Percentiles rank a stretch among this genome's conserved stretches.
phyloP scores from a whole-genome alignment of 2,888 invertebrate species.

The Steinernema scapterisci region DNA sequence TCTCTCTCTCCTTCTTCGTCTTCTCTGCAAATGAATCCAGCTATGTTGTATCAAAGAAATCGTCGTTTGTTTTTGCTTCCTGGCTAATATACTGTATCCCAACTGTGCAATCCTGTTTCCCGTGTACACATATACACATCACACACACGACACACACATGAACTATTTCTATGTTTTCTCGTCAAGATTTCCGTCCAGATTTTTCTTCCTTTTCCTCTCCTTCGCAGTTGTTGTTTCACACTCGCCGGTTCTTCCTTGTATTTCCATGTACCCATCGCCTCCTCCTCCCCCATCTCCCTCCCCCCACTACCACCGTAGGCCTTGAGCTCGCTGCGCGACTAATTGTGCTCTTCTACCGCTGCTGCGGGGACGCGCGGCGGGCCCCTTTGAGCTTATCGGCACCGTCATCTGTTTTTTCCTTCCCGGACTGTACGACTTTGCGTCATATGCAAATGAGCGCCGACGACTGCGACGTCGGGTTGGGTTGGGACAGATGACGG shows the following conservation, averaged over 20 bases:
- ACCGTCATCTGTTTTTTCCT: conserved; percentile 29
- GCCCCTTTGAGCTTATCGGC: conserved; percentile 31
- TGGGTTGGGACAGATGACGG: conserved; percentile 20
- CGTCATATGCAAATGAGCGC: conserved; percentile 26
- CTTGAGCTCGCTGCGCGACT: not conserved
- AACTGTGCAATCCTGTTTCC: conserved; percentile 3
- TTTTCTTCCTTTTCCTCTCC: not conserved
- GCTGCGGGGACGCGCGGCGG: too few relatives aligned
- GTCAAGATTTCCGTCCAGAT: not conserved
- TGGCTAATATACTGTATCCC: conserved; percentile 30
- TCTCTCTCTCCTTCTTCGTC: not conserved
- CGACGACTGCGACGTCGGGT: conserved; percentile 1
- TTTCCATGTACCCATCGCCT: not conserved
- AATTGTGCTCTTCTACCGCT: conserved; percentile 27
- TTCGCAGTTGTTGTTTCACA: not conserved
- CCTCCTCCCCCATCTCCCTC: not conserved
- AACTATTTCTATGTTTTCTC: too few relatives aligned
- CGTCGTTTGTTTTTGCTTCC: conserved; percentile 1
- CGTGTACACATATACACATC: not conserved
- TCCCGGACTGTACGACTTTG: conserved; percentile 29
- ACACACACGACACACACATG: conserved; percentile 9
- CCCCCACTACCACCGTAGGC: not conserved
- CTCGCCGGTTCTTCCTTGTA: not conserved
- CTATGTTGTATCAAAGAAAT: conserved; percentile 12
- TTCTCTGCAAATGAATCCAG: too few relatives aligned